These are phyloP conservation scores for Leptinotarsa tumamoca DNA, from an alignment of 2,888 invertebrate species.

Conservation along the genomic window DNA sequence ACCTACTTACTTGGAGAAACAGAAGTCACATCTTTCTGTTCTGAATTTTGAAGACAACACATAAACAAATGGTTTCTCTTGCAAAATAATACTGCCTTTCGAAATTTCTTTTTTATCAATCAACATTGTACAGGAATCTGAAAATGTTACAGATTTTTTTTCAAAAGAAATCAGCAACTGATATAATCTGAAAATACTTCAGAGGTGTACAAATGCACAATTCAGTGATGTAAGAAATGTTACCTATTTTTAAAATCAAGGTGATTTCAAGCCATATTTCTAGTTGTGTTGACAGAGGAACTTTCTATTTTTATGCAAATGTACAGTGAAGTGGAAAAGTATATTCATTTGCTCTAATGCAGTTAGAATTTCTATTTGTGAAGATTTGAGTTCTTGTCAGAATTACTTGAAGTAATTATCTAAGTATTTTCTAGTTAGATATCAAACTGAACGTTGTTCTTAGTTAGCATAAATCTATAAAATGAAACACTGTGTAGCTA, in stretches of 20 bases:
- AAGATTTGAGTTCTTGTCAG: conserved; percentile 4
- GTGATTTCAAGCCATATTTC: conserved; percentile 25
- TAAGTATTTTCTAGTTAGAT: not conserved
- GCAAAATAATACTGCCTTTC: conserved; percentile 76
- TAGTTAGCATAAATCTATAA: not conserved
- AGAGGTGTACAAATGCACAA: too few relatives aligned
- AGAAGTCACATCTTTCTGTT: conserved; percentile 80
- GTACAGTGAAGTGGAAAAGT: not conserved
- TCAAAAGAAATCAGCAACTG: not conserved
- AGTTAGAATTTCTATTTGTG: not conserved
- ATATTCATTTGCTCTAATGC: not conserved
- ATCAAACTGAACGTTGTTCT: not conserved
- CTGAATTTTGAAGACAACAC: conserved; percentile 78
- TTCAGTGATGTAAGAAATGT: conserved; percentile 25
- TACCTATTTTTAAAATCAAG: conserved; percentile 30
- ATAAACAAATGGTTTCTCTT: conserved; percentile 82
- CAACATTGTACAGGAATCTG: conserved; percentile 36
- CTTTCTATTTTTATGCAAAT: conserved; percentile 1
- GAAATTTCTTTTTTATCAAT: conserved; percentile 66
- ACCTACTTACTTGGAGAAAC: conserved; percentile 76
- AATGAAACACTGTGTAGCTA: too few relatives aligned
- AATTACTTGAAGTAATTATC: not conserved
- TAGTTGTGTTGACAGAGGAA: conserved; percentile 9
- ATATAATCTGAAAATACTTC: not conserved
- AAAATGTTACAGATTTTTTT: conserved; percentile 7